These are phyloP conservation scores for Capreolus pygargus DNA, from an alignment of 2,113 vertebrate species.

Conservation along the genomic window DNA sequence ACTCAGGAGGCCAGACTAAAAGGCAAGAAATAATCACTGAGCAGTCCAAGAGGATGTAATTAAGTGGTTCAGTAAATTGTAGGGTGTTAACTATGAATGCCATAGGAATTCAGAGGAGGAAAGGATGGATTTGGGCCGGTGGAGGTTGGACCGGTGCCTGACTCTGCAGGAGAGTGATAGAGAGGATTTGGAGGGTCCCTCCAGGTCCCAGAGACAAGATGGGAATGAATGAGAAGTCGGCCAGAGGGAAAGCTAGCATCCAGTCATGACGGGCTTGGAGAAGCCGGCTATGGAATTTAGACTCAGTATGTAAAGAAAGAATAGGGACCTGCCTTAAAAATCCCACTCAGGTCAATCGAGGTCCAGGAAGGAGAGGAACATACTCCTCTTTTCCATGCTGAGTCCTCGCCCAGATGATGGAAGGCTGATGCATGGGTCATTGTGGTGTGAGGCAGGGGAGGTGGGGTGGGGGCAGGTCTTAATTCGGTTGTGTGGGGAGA, in stretches of 20 bases:
- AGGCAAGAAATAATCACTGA: slow-evolving; percentile 41
- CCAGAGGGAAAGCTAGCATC: not conserved
- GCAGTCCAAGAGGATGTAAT: slow-evolving; percentile 33
- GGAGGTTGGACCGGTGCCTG: not conserved
- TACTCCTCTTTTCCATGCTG: not conserved
- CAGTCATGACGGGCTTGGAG: not conserved
- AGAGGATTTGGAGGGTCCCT: not conserved
- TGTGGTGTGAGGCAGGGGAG: not conserved
- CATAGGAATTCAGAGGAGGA: slow-evolving; percentile 47
- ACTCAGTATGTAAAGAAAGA: not conserved
- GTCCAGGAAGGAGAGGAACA: not conserved
- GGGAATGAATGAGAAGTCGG: not conserved
- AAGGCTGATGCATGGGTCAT: not conserved
- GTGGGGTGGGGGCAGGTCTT: not conserved
- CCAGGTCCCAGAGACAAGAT: not conserved
- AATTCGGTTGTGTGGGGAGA: not conserved
- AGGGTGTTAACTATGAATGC: slow-evolving; percentile 49
- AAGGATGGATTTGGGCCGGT: slow-evolving; percentile 36
- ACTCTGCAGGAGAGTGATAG: not conserved
- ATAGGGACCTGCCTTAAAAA: not conserved
- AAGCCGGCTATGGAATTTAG: not conserved
- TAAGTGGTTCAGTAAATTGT: slow-evolving; percentile 60
- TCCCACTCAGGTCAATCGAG: not conserved
- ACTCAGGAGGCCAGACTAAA: slow-evolving; percentile 48
- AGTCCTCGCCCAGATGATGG: not conserved